Base-by-base conservation (phyloP, 1,140 invertebrate genomes). In the Macrostomum lignano region DNA sequence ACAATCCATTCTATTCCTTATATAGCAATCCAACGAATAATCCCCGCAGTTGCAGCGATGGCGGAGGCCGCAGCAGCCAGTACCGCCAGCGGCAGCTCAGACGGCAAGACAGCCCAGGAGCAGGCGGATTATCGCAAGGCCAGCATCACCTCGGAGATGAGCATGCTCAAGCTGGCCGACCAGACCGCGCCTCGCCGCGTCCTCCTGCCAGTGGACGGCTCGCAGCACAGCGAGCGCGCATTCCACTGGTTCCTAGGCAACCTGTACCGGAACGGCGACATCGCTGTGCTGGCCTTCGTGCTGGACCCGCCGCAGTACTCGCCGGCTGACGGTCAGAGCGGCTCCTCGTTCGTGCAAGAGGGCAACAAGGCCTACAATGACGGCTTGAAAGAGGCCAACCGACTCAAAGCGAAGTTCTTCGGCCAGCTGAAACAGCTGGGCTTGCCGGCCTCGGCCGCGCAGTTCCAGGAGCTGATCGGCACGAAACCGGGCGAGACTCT, bases 201-300 rank as follows among this genome's bases (percentile, higher is more conserved):
- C 15, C 19, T 28, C 7, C 19, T 28, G 9, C 26, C 26, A 3
- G 15, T 28, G 19, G 26, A 28, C 19, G 26, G 26, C 4, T 28
- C 26, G 26, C 14, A 28, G 14, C 15, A 28, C 19, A 5, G 3
- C 5, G 26, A 28, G 19, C 15, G 26, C 15, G 26, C 26, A 5
- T 28, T 28, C 26, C 14, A 28, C 15, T 28, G 26, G 26, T 28
- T 15, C 19, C 15, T 28, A 15, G 26, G 26, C 3, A 14, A 28
- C 15, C 15, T 28, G 26, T 17, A 28, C 9, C 3, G 26, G 3
- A 28, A 9, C 15, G 26, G 26, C 4, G 26, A 28, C 9, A 7
- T 28, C 3, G 26, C 26, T 7, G 9, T 28, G 15, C 19, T 28
- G 26, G 19, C 19, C 4, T 15, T 15, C 19, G 19, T 28, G 7